Base-by-base conservation (phyloP, 2,113 vertebrate species). In the Silurus asotus region DNA sequence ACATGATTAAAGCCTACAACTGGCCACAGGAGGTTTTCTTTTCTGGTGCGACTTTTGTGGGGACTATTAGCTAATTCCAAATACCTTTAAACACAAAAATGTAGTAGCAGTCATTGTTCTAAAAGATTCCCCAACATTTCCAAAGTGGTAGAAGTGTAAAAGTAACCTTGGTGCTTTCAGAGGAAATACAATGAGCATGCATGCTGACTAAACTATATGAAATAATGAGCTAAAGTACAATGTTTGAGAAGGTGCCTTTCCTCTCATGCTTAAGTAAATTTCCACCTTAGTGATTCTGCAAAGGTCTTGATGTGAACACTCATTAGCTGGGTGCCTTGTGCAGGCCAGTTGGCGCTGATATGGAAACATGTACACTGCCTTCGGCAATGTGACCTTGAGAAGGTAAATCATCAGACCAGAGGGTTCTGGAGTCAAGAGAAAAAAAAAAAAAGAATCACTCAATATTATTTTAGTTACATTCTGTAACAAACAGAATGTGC, bases 1-100 rank as follows among this genome's bases (percentile, higher is more conserved):
- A 11, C 80, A 87, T 88, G 89, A 90, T 90, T 90, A 90, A 90
- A 90, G 89, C 48, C 53, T 45, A 51, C 56, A 67, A 88, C 72
- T 80, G 74, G 82, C 83, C 61, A 20, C 61, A 79, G 37, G 70
- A 81, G 37, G 37, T 37, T 37, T 37, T 37, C 37, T 37, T 37
- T 37, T 37, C 37, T 37, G 37, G 37, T 37, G 37, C 37, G 15
- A 56, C 6, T 1, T 72, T 84, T 83, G 45, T 75, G 11, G 49
- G 56, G 23, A 64, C 56, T 49, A 84, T 79, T 79, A 61, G 81
- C 75, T 61, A 1, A 14, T 17, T 45, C 58, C 10, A 15, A 37
- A 64, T 58, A 45, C 11, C 55, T 28, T 59, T 61, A 48, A 80
- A 61, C 67, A 67, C 25, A 67, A 56, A 55, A 85, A 84, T n/a